Percentiles rank a stretch among this genome's conserved stretches.
Conservation (phyloP, 2,113 vertebrate genomes). For the Gambusia holbrooki region DNA sequence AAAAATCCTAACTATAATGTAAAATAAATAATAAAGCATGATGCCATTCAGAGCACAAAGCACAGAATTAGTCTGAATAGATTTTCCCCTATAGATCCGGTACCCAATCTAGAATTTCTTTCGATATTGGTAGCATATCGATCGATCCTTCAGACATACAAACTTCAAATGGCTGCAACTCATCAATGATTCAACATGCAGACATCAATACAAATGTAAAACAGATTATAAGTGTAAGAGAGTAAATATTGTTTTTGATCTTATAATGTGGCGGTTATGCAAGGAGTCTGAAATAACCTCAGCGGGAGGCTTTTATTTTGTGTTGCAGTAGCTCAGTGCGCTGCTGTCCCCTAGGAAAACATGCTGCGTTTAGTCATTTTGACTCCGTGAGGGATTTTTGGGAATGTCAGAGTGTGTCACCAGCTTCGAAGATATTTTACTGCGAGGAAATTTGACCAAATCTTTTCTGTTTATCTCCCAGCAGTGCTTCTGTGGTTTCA, state of each 20-base stretch:
- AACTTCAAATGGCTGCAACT: too few relatives aligned
- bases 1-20: too few relatives aligned
- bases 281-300: conserved; percentile 28
- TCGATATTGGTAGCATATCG: too few relatives aligned
- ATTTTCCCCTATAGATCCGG: too few relatives aligned
- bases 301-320: conserved; percentile 16
- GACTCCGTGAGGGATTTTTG: neutral
- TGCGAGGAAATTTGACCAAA: neutral
- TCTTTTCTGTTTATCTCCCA: neutral
- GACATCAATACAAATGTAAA: too few relatives aligned
- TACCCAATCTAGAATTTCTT: too few relatives aligned
- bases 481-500: neutral
- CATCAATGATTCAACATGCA: too few relatives aligned
- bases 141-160: too few relatives aligned
- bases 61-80: too few relatives aligned
- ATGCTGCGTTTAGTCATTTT: neutral
- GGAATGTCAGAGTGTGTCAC: neutral
- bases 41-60: too few relatives aligned
- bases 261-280: conserved; percentile 15
- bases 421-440: conserved; percentile 19
- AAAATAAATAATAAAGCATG: too few relatives aligned
- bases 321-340: neutral
- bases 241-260: conserved; percentile 8
- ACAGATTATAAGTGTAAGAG: too few relatives aligned
- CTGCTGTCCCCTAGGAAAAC: neutral